Evolutionary conservation across 2,888 invertebrate species (phyloP), one percentile per base, ranked within the genome.

Genomic region (Tipula helvola): DNA sequence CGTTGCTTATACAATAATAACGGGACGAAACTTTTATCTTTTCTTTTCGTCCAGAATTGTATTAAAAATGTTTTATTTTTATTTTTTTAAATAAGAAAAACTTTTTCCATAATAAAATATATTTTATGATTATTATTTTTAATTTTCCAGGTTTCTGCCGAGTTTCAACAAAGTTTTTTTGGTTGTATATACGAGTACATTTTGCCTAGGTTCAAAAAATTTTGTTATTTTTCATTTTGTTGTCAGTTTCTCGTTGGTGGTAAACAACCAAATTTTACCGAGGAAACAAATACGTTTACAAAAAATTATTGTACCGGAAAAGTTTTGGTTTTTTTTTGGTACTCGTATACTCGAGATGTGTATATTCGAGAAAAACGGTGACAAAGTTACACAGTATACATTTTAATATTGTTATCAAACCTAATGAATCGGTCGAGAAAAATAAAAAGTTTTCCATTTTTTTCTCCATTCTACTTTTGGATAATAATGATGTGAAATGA

Each of bases 401-500:
- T 71, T 71, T 71, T 71, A 71, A 71, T 71, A 28, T 71, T 71
- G 71, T 71, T 71, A 71, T 71, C 71, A 71, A 28, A 28, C 28
- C 71, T 71, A 71, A 71, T 71, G 71, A 71, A 71, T 71, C 71
- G 71, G 71, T 71, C 71, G 71, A 71, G 28, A 71, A 71, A 71
- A 71, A 28, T 13, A 71, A 18, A 71, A 71, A 71, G 28, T 71
- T 71, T 71, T 28, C 10, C 71, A 3, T 18, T 71, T 71, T 52
- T 16, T 52, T 16, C 4, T 52, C 2, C 28, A 28, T 28, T 28
- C 28, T 28, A 28, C 39, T 7, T 52, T 5, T 28, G 71, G 71
- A 71, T 71, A 71, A 71, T 71, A 71, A 71, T 71, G 71, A 71
- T 71, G 71, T 71, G 71, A 71, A 71, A 71, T 71, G 71, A 71